These are phyloP conservation scores for Basileuterus tristriatus DNA, from an alignment of 2,797 vertebrate genomes.

Conservation along the genomic window DNA sequence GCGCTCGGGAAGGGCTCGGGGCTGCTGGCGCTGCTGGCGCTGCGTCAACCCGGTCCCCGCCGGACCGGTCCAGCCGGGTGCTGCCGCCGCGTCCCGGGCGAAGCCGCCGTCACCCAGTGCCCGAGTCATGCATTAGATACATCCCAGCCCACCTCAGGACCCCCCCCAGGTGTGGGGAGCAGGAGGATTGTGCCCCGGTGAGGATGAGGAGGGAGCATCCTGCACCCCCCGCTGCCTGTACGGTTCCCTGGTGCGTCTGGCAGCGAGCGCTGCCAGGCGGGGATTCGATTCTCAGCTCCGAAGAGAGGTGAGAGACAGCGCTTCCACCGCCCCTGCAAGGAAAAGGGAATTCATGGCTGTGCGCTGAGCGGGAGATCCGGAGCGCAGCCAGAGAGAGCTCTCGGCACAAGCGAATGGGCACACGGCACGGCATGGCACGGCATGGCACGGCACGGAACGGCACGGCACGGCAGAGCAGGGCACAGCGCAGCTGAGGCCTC, in stretches of 20 bases:
- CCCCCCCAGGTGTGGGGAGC: neutral
- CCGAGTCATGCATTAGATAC: neutral
- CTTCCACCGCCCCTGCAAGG: neutral
- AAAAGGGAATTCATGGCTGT: neutral
- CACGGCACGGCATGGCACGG: rapidly evolving
- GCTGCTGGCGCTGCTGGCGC: neutral
- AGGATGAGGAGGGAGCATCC: neutral
- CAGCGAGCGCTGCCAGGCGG: neutral
- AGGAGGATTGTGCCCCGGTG: neutral
- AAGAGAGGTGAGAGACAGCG: neutral
- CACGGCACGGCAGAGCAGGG: rapidly evolving
- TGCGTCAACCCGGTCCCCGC: neutral
- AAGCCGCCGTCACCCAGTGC: neutral
- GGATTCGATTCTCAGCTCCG: neutral
- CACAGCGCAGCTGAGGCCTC: neutral
- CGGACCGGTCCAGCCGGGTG: slow-evolving; percentile 9
- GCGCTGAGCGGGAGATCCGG: neutral
- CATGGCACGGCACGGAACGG: neutral
- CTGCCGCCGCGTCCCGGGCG: neutral
- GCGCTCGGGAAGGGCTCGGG: neutral
- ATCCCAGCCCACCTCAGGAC: neutral
- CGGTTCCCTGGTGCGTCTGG: neutral
- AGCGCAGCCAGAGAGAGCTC: neutral
- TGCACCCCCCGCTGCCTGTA: neutral
- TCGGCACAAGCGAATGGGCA: neutral